Evolutionary conservation across 2,888 invertebrate genomes (phyloP).

Genomic region (Clunio marinus): DNA sequence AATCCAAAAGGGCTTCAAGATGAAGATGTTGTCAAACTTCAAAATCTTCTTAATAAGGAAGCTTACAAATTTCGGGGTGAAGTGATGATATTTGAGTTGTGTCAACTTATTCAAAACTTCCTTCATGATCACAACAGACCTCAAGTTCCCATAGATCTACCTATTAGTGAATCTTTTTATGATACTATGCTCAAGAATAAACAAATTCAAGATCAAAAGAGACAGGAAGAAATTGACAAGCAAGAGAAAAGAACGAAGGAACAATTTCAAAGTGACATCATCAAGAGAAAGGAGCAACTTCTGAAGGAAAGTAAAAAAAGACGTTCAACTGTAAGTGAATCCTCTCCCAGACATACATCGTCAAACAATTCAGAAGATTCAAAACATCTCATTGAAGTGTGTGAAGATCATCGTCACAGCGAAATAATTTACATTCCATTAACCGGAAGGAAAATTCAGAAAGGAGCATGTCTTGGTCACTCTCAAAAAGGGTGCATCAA

Average conservation of each 20-base stretch:
- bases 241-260: constrained; percentile 67
- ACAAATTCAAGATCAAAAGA: constrained; percentile 59
- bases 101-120: constrained; percentile 73
- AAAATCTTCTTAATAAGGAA: constrained; percentile 58
- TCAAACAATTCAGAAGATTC: constrained; percentile 57
- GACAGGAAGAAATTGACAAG: constrained; percentile 58
- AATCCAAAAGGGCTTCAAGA: constrained; percentile 77
- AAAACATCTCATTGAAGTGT: constrained; percentile 47
- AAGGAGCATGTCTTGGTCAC: constrained; percentile 75
- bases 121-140: constrained; percentile 78
- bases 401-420: constrained; percentile 55
- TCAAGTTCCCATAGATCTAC: constrained; percentile 51
- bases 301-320: constrained; percentile 61
- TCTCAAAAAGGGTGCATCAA: constrained; percentile 68
- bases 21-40: constrained; percentile 60
- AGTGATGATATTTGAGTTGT: constrained; percentile 82
- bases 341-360: constrained; percentile 47
- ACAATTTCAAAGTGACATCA: constrained; percentile 66
- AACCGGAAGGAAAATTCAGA: constrained; percentile 61
- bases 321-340: constrained; percentile 53
- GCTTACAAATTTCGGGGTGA: constrained; percentile 63
- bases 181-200: constrained; percentile 83
- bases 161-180: constrained; percentile 81
- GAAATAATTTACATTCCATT: constrained; percentile 56
- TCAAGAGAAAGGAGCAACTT: constrained; percentile 71